phyloP scores from a whole-genome alignment of 2,113 vertebrate species.

The Mirza zaza region DNA sequence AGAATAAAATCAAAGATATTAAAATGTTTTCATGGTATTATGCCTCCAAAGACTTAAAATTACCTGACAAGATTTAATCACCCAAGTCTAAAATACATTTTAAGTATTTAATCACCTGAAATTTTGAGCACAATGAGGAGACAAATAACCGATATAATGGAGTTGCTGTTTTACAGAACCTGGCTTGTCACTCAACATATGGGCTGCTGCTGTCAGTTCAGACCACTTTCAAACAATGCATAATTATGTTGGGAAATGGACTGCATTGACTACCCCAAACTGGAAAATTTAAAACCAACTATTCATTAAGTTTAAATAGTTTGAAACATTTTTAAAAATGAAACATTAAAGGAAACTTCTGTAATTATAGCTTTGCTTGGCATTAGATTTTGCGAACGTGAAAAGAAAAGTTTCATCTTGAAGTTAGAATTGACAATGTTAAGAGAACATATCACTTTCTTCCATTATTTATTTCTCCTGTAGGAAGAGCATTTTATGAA shows the following conservation, averaged over 20 bases:
- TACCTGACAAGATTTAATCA: slow-evolving; percentile 48
- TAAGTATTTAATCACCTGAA: slow-evolving; percentile 66
- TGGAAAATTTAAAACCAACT: slow-evolving; percentile 12
- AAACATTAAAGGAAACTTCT: background rate
- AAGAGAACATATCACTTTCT: background rate
- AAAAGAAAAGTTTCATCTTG: background rate
- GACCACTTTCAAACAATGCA: slow-evolving; percentile 38
- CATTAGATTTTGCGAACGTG: background rate
- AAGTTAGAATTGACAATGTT: background rate
- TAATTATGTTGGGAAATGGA: slow-evolving; percentile 34
- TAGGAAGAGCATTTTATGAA: background rate
- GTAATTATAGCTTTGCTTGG: background rate
- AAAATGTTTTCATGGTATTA: slow-evolving; percentile 48
- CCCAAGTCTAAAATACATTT: slow-evolving; percentile 51
- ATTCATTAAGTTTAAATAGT: slow-evolving; percentile 14
- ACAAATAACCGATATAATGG: background rate
- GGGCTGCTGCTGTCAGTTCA: background rate
- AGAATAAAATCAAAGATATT: slow-evolving; percentile 53
- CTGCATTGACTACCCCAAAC: background rate
- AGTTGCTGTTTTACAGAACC: slow-evolving; percentile 54
- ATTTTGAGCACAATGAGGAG: background rate
- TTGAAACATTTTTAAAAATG: background rate
- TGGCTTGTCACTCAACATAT: slow-evolving; percentile 12
- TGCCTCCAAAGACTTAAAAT: slow-evolving; percentile 51
- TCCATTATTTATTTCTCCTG: background rate